A percentile compares a stretch with the other conserved stretches of the same genome.
phyloP scores from a whole-genome alignment of 2,797 vertebrate species.

The Yasuhikotakia modesta region DNA sequence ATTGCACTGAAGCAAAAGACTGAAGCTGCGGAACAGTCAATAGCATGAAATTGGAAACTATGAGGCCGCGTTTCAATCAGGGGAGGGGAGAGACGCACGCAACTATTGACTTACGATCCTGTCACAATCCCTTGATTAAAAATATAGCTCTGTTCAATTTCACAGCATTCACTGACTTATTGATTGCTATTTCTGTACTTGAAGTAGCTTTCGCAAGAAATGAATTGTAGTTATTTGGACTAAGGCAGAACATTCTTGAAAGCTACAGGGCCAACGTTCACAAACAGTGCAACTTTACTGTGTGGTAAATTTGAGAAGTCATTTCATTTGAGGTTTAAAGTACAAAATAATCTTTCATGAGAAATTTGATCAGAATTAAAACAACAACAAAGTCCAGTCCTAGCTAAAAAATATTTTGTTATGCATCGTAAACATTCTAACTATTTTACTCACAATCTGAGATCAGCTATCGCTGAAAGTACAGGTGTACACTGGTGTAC shows the following conservation, averaged over 20 bases:
- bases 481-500: too few relatives aligned
- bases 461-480: too few relatives aligned
- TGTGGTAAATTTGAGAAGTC: background rate
- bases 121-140: constrained; percentile 59
- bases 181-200: constrained; percentile 56
- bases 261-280: constrained; percentile 3
- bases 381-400: background rate
- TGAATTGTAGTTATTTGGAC: constrained; percentile 56
- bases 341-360: background rate
- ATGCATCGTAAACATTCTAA: background rate
- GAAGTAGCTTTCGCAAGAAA: constrained; percentile 52
- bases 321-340: background rate
- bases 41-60: constrained; percentile 58
- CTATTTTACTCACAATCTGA: background rate
- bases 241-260: constrained; percentile 45
- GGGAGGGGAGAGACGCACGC: constrained; percentile 8
- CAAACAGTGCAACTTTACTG: background rate
- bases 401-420: background rate
- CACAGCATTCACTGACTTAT: constrained; percentile 54
- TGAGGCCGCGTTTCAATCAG: constrained; percentile 49
- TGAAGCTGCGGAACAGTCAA: constrained; percentile 52
- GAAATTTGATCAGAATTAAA: background rate
- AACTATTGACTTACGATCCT: constrained; percentile 54
- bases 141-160: constrained; percentile 57
- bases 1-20: constrained; percentile 46